These are phyloP conservation scores for Morpho deidamia DNA, from an alignment of 2,888 invertebrate genomes.

Conservation along the genomic window DNA sequence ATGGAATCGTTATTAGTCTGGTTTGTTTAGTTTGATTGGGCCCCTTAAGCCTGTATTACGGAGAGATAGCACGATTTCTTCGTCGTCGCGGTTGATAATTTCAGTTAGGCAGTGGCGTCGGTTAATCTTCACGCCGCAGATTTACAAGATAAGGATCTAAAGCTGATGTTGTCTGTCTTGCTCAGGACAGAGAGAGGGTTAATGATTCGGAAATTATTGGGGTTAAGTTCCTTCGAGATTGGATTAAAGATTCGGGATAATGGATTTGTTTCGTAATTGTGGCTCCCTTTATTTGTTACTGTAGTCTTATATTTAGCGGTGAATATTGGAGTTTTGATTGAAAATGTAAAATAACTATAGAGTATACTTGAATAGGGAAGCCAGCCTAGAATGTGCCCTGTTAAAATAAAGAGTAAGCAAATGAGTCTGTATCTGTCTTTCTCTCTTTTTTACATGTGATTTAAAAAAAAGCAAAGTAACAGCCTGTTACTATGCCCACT, in stretches of 20 bases:
- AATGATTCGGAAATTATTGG: slow-evolving; percentile 77
- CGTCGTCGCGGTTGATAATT: slow-evolving; percentile 69
- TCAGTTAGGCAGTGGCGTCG: slow-evolving; percentile 59
- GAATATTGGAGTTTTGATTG: too few relatives aligned
- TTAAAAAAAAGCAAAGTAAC: too few relatives aligned
- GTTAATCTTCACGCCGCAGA: slow-evolving; percentile 68
- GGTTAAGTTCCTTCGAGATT: slow-evolving; percentile 65
- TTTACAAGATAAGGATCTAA: slow-evolving; percentile 72
- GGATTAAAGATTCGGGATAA: slow-evolving; percentile 72
- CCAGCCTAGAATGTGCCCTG: too few relatives aligned
- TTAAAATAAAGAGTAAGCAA: too few relatives aligned
- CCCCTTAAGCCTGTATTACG: slow-evolving; percentile 67
- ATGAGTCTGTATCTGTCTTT: too few relatives aligned
- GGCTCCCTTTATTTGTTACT: slow-evolving; percentile 19
- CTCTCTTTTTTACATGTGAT: too few relatives aligned
- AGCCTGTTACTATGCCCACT: too few relatives aligned
- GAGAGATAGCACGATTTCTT: slow-evolving; percentile 74
- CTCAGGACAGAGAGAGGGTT: slow-evolving; percentile 71
- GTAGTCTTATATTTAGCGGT: too few relatives aligned
- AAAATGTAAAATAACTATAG: too few relatives aligned
- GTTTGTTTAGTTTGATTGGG: slow-evolving; percentile 77
- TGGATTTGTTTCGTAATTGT: slow-evolving; percentile 65
- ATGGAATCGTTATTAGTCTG: slow-evolving; percentile 70
- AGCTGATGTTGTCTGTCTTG: slow-evolving; percentile 76
- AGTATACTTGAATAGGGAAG: too few relatives aligned